Conservation (phyloP, 2,113 vertebrate species). For the Rhipidura dahli region DNA sequence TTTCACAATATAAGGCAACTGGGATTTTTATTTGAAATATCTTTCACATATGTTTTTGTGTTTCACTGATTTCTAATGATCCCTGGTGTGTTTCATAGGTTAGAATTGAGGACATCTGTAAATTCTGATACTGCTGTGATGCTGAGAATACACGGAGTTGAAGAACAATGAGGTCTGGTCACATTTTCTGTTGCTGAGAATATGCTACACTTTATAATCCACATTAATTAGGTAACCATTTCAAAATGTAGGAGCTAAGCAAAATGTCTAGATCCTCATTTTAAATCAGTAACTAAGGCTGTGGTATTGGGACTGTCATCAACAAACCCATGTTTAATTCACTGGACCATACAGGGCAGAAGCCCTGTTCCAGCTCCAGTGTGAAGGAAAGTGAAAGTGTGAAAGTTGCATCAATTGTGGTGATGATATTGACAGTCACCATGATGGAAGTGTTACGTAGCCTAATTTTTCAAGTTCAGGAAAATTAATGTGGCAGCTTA, state of each 20-base stretch:
- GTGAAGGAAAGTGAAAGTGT: not conserved
- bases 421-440: not conserved
- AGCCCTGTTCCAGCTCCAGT: not conserved
- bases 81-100: not conserved
- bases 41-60: not conserved
- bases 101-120: not conserved
- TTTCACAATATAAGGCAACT: not conserved
- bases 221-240: not conserved
- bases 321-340: not conserved
- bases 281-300: not conserved
- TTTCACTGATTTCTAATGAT: not conserved
- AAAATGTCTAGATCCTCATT: not conserved
- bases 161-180: not conserved
- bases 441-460: not conserved
- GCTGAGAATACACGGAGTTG: fast-evolving
- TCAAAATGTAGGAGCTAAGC: not conserved
- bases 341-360: not conserved
- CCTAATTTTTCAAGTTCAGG: not conserved
- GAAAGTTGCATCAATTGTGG: not conserved
- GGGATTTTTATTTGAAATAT: not conserved
- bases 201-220: not conserved
- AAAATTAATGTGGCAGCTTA: not conserved
- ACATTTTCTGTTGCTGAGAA: not conserved
- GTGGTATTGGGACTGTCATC: not conserved
- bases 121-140: not conserved